Evolutionary conservation across 2,888 invertebrate genomes (phyloP).

Genomic region (Zaprionus lineosus): DNA sequence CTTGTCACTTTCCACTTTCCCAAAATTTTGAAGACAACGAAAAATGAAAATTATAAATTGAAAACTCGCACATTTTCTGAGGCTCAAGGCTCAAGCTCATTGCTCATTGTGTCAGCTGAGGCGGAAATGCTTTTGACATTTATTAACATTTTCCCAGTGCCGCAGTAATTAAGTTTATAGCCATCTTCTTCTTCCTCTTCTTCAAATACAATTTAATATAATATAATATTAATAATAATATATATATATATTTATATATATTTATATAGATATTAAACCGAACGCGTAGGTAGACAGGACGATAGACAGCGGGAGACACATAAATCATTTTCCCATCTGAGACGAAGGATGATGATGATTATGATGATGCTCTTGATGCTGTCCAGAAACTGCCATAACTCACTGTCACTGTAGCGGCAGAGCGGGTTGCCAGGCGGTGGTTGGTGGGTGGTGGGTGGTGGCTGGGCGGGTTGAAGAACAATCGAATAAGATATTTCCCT

Average conservation of each 20-base stretch:
- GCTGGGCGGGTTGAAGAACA: no score
- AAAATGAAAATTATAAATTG: conserved; percentile 57
- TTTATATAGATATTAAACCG: conserved; percentile 46
- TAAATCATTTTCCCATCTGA: conserved; percentile 72
- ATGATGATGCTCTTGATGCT: conserved; percentile 23
- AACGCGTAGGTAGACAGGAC: conserved; percentile 50
- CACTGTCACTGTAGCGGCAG: no score
- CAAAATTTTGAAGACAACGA: conserved; percentile 6
- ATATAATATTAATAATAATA: no score
- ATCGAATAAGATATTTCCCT: conserved; percentile 44
- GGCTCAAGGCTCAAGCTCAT: conserved; percentile 56
- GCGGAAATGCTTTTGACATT: conserved; percentile 67
- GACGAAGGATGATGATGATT: conserved; percentile 33
- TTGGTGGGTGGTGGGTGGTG: no score
- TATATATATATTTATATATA: not conserved
- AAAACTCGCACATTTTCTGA: conserved; percentile 72
- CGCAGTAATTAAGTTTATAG: conserved; percentile 54
- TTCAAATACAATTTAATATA: no score
- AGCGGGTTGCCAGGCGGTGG: no score
- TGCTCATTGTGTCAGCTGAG: conserved; percentile 63
- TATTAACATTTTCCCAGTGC: conserved; percentile 61
- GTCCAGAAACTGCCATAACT: conserved; percentile 64
- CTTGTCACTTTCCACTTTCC: conserved; percentile 44
- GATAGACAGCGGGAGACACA: conserved; percentile 37
- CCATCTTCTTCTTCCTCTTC: no score